These are phyloP conservation scores for Zoanthus gigantus DNA, from an alignment of 92 coral and sea anemone species.

Conservation along the genomic window DNA sequence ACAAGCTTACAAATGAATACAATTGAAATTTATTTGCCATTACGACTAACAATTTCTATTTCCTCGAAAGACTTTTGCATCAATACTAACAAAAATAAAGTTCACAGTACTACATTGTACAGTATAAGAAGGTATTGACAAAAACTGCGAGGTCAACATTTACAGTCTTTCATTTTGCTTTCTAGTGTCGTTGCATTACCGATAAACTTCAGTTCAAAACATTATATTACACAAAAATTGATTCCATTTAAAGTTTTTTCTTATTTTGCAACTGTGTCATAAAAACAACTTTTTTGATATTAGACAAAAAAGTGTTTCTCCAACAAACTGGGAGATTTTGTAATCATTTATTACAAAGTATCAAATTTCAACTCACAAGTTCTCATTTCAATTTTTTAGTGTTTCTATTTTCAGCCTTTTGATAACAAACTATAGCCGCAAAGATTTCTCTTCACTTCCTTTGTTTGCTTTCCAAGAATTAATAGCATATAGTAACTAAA, in stretches of 20 bases:
- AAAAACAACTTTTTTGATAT: constrained; percentile 16
- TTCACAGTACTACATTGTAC: constrained; percentile 23
- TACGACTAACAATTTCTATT: constrained; percentile 19
- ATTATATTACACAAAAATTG: constrained; percentile 14
- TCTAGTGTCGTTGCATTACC: constrained; percentile 15
- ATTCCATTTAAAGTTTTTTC: neutral
- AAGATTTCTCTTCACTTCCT: neutral
- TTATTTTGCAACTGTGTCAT: constrained; percentile 11
- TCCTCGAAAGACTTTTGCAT: neutral
- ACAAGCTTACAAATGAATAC: constrained; percentile 23
- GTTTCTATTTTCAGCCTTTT: neutral
- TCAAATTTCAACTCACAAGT: constrained; percentile 1
- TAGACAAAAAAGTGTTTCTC: constrained; percentile 26
- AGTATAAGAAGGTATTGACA: constrained; percentile 11
- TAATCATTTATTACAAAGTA: constrained; percentile 16
- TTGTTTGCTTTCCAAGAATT: neutral
- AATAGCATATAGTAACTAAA: constrained; percentile 13
- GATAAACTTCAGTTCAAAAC: constrained; percentile 17
- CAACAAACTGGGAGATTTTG: constrained; percentile 7
- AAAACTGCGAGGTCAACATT: constrained; percentile 19
- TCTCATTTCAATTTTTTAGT: neutral
- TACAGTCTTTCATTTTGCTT: constrained; percentile 6
- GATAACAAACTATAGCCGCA: neutral
- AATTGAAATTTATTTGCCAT: constrained; percentile 36
- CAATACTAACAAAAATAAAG: constrained; percentile 35